Evolutionary conservation across 1,140 invertebrate genomes (phyloP).

Genomic region (Drosophila truncata): DNA sequence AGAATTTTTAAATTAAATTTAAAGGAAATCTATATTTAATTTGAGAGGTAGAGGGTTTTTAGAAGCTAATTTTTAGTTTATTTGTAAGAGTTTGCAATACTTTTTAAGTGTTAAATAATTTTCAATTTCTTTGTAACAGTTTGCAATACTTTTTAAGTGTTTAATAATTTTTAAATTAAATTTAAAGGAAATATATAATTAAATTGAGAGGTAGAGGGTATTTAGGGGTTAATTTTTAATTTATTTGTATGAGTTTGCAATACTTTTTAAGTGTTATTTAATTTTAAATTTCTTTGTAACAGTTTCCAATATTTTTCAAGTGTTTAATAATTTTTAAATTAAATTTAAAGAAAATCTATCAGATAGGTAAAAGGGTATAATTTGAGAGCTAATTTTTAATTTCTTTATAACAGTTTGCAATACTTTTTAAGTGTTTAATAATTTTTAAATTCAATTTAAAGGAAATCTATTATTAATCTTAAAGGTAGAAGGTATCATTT

Average conservation of each 20-base stretch:
- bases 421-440: no score
- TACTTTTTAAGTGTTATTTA: no score
- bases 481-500: neutral
- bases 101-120: no score
- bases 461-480: neutral
- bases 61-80: neutral
- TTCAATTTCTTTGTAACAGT: no score
- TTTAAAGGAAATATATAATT: neutral
- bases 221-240: neutral
- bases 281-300: no score
- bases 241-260: no score
- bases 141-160: neutral
- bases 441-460: neutral
- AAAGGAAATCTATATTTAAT: neutral
- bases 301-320: neutral
- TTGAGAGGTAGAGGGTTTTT: neutral
- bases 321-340: slow-evolving; percentile 6
- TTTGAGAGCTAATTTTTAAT: neutral
- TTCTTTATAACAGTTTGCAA: no score
- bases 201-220: neutral
- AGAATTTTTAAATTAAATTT: slow-evolving; percentile 5
- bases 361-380: neutral
- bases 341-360: no score
- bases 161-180: slow-evolving; percentile 4
- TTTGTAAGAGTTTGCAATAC: no score